Conservation (phyloP, 2,797 vertebrate species). For the Helicolenus hilgendorfi region DNA sequence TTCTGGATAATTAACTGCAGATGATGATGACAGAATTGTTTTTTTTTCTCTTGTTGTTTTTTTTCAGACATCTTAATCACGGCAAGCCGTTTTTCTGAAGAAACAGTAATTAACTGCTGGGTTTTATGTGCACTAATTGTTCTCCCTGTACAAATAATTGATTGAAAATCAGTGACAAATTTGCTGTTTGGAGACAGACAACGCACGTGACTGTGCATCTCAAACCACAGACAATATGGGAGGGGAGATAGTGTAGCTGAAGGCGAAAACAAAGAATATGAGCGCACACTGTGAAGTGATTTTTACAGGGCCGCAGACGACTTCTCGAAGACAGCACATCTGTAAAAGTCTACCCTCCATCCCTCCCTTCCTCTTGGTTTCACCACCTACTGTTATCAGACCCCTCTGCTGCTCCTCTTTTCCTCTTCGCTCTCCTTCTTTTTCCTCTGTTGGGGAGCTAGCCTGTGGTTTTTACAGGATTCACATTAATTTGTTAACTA, state of each 20-base stretch:
- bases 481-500: constrained; percentile 78
- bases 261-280: constrained; percentile 6
- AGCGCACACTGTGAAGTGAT: constrained; percentile 5
- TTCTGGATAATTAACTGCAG: constrained; percentile 18
- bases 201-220: constrained; percentile 5
- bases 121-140: constrained; percentile 61
- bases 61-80: constrained; percentile 32
- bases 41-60: neutral
- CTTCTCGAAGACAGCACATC: constrained; percentile 36
- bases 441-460: constrained; percentile 37
- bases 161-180: constrained; percentile 63
- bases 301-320: constrained; percentile 19
- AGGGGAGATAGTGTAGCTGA: neutral
- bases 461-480: constrained; percentile 74
- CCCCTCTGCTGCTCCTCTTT: neutral
- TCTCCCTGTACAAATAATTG: constrained; percentile 60
- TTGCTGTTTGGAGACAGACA: constrained; percentile 41
- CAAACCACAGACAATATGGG: constrained; percentile 21
- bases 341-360: constrained; percentile 32
- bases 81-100: constrained; percentile 29
- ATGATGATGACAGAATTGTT: constrained; percentile 31
- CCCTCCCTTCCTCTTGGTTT: constrained; percentile 15
- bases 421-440: neutral
- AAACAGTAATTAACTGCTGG: constrained; percentile 40
- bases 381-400: constrained; percentile 40